Evolutionary conservation across 2,888 invertebrate genomes (phyloP).

Genomic region (Callinectes sapidus): DNA sequence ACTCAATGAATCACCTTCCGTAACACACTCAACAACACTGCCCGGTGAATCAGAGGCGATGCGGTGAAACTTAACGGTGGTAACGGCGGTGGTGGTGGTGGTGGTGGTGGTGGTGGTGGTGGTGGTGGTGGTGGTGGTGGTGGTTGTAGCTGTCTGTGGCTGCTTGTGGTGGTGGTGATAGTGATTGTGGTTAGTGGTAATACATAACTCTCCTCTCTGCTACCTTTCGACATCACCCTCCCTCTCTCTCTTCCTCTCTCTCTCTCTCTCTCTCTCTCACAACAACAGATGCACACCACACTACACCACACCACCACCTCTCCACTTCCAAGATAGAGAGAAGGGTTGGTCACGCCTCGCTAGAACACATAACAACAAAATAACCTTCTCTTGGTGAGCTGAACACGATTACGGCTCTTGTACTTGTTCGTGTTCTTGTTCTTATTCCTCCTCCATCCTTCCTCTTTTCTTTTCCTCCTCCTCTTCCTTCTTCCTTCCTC

Average conservation of each 20-base stretch:
- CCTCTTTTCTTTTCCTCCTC: background rate
- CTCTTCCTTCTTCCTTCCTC: background rate
- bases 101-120: conserved; percentile 24
- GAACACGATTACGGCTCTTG: background rate
- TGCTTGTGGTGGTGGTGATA: background rate
- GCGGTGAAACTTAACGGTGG: conserved; percentile 12
- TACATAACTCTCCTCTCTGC: background rate
- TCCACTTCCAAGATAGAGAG: too few species aligned
- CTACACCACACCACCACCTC: background rate
- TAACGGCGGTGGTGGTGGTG: background rate
- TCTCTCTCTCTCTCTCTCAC: too few species aligned
- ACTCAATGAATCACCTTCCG: background rate
- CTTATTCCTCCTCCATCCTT: background rate
- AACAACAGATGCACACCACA: too few species aligned
- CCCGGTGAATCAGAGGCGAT: background rate
- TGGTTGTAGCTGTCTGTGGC: background rate
- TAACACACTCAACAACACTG: background rate
- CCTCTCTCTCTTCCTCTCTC: too few species aligned
- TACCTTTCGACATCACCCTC: background rate
- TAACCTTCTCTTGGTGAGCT: background rate
- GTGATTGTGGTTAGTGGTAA: background rate
- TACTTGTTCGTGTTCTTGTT: background rate
- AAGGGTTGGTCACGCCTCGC: background rate
- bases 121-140: background rate
- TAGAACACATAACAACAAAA: conserved; percentile 13